Evolutionary conservation across 1,140 invertebrate genomes (phyloP).

Genomic region (Megalopta genalis): DNA sequence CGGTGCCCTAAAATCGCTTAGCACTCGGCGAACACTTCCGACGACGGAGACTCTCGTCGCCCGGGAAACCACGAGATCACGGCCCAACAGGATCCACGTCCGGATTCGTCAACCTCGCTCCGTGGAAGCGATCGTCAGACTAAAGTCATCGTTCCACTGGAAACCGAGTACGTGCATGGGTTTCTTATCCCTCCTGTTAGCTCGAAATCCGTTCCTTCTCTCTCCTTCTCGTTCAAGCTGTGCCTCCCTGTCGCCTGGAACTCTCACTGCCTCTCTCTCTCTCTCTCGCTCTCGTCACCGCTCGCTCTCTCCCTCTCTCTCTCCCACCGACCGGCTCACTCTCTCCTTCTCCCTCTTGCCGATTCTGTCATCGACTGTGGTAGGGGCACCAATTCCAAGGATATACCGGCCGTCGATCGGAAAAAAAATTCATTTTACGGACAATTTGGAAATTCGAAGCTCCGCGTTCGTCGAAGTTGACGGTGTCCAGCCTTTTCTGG

Average conservation of each 20-base stretch:
- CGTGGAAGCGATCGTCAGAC: slow-evolving; percentile 77
- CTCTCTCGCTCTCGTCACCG: neutral
- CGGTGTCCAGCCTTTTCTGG: no score
- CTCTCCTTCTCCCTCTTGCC: slow-evolving; percentile 19
- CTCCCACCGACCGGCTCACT: no score
- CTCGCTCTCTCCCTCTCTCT: no score
- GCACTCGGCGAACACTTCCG: no score
- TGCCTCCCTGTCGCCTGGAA: slow-evolving; percentile 5
- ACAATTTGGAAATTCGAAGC: neutral
- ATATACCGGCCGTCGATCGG: slow-evolving; percentile 20
- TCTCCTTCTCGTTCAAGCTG: slow-evolving; percentile 25
- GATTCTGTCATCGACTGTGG: slow-evolving; percentile 21
- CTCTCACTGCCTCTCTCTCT: slow-evolving; percentile 25
- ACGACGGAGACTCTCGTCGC: no score
- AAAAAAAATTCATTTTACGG: neutral
- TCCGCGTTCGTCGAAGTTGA: no score
- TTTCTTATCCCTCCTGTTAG: slow-evolving; percentile 76
- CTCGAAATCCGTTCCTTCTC: slow-evolving; percentile 54
- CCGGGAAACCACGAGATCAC: no score
- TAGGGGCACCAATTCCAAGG: slow-evolving; percentile 41
- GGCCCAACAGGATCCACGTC: slow-evolving; percentile 2
- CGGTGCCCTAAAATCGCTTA: no score
- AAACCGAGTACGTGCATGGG: slow-evolving; percentile 71
- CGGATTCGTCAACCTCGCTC: slow-evolving; percentile 73
- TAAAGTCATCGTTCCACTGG: slow-evolving; percentile 73